Evolutionary conservation across 2,888 invertebrate genomes (phyloP), one percentile per base, ranked within the genome.

Genomic region (Caenorhabditis virilis): DNA sequence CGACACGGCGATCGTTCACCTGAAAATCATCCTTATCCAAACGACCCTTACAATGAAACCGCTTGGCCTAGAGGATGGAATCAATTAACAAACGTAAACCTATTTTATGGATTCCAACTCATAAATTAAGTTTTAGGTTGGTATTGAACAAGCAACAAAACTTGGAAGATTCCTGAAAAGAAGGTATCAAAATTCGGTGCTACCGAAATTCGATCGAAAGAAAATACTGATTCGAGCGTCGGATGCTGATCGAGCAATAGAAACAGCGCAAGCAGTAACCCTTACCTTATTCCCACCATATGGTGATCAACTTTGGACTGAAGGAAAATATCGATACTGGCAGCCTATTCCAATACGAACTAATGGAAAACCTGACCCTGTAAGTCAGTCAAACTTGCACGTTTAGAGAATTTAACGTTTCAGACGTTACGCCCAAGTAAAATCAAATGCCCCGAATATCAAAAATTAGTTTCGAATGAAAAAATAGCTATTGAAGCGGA

Each of bases 1-100:
- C 88, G 94, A 56, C 95, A 95, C 86, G 95, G 95, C n/a, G 93
- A 93, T 83, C 87, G 95, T 69, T 91, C 91, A 43, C 92, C 92
- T 0, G 60, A 56, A 22, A 50, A 35, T 13, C 53, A 72, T 43
- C 79, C 78, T 16, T 78, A 78, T 55, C 76, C 74, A 15, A 52
- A 51, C 11, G 78, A 78, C 49, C 57, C 52, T 22, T 57, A 78
- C 50, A 72, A 61, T 46, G 74, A 69, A 26, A 63, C 56, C 2
- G 56, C 57, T 26, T 78, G 78, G 78, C 76, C 75, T 7, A 42
- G 78, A 35, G 78, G 78, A 51, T 78, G 78, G 78, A 71, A 72
- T 57, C 78, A 78, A 49, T 68, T 78, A 30, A 78, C 78, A 36
- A 77, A 77, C 55, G 78, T 78, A 36, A 52, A 54, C n/a, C n/a